A percentile compares a stretch with the other conserved stretches of the same genome.
Conservation (phyloP, 2,888 invertebrate species). For the Lycaena phlaeas region DNA sequence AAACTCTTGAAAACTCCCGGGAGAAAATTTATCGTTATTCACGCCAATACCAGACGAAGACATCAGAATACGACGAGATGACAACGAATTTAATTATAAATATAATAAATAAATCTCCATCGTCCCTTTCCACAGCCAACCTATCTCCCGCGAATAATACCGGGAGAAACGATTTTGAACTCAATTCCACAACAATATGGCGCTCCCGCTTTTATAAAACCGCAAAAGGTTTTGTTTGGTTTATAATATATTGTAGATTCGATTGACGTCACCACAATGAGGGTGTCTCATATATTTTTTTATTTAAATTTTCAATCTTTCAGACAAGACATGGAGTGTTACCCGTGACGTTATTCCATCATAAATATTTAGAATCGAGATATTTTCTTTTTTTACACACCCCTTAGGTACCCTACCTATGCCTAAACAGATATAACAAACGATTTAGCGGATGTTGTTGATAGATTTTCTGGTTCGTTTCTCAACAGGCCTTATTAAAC, state of each 20-base stretch:
- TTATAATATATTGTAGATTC: conserved; percentile 60
- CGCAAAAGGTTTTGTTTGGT: conserved; percentile 29
- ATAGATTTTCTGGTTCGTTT: too few relatives aligned
- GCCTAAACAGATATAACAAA: too few relatives aligned
- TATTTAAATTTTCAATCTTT: conserved; percentile 54
- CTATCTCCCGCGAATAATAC: conserved; percentile 27
- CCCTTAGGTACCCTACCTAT: too few relatives aligned
- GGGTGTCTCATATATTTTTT: conserved; percentile 55
- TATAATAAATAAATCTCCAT: conserved; percentile 64
- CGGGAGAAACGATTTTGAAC: conserved; percentile 39
- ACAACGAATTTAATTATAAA: conserved; percentile 72
- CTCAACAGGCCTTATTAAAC: too few relatives aligned
- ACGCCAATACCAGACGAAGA: conserved; percentile 65
- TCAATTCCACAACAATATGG: conserved; percentile 30
- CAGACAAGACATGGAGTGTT: conserved; percentile 51
- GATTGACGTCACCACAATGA: conserved; percentile 59
- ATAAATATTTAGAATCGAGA: too few relatives aligned
- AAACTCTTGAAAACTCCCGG: conserved; percentile 41
- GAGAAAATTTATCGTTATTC: conserved; percentile 49
- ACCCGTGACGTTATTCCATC: conserved; percentile 24
- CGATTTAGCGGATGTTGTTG: too few relatives aligned
- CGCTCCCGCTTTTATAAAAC: conserved; percentile 18
- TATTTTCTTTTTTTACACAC: too few relatives aligned
- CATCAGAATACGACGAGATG: conserved; percentile 54
- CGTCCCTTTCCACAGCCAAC: conserved; percentile 54